Conservation (phyloP, 2,113 vertebrate genomes). For the Laticauda laticaudata region DNA sequence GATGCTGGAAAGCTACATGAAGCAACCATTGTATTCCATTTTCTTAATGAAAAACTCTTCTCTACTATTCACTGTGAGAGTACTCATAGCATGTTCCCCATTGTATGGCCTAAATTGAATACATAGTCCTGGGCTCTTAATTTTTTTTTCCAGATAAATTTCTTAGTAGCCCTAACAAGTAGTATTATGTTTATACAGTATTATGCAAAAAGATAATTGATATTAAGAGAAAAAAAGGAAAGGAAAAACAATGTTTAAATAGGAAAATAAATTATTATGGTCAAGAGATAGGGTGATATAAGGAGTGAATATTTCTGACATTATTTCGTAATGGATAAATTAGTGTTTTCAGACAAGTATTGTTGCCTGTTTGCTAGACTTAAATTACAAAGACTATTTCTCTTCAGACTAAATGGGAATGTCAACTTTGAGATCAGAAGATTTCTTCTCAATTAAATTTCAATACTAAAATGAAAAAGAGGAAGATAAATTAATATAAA, state of each 20-base stretch:
- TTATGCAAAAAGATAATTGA: neutral
- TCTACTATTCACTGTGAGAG: neutral
- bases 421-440: slow-evolving; percentile 43
- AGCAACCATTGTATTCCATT: neutral
- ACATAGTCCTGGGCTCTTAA: neutral
- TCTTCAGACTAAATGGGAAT: slow-evolving; percentile 42
- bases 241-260: neutral
- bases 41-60: neutral
- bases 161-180: neutral
- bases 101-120: neutral
- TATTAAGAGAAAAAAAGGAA: neutral
- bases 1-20: neutral
- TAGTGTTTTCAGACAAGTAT: neutral
- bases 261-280: neutral
- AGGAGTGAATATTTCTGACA: neutral
- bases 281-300: neutral
- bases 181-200: neutral
- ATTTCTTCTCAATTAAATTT: slow-evolving; percentile 53
- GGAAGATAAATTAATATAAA: slow-evolving; percentile 57
- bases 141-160: neutral
- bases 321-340: neutral
- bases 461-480: slow-evolving; percentile 20
- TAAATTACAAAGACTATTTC: slow-evolving; percentile 32
- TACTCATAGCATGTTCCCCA: neutral
- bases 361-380: neutral